Base-by-base conservation (phyloP, 2,888 invertebrate genomes). In the Stenurella melanura region DNA sequence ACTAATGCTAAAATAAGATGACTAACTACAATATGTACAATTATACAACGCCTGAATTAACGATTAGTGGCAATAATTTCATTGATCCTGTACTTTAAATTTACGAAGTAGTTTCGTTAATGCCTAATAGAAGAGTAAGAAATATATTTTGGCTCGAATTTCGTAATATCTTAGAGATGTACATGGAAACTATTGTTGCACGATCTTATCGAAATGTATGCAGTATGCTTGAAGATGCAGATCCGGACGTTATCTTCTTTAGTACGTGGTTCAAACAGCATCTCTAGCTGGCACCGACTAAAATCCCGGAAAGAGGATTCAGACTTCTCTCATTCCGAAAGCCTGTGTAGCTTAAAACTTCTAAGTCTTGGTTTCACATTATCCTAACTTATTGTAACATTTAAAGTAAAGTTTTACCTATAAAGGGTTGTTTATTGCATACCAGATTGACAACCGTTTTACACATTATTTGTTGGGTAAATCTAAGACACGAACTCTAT, bases 181-280 rank as follows among this genome's bases (percentile, higher is more conserved):
- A 80, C 78, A 81, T 73, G 77, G 80, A 77, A 83, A 83, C 83
- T 81, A 83, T 82, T 82, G 82, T 81, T 73, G 79, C 83, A 78
- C 80, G 86, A 86, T 84, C 83, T 84, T 83, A 84, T 83, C 84
- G 80, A 81, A 84, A 83, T 82, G 81, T 83, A 84, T 85, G 82
- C 85, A 82, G 83, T 82, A 83, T 82, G 83, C 83, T 83, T 74
- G 75, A 77, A 82, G 83, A 85, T 84, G 81, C 83, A 84, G 83
- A 84, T 84, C 81, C 81, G 75, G 83, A 79, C 81, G 82, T 83
- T 84, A 84, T 84, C 83, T 83, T 75, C 80, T 82, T 82, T 83
- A 79, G 80, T 81, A 85, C 83, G 84, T 81, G 82, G 83, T 72
- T 80, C 72, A 79, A 80, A 74, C 72, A 75, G 76, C 80, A 76